Base-by-base conservation (phyloP, 2,797 vertebrate species). In the Miichthys miiuy region DNA sequence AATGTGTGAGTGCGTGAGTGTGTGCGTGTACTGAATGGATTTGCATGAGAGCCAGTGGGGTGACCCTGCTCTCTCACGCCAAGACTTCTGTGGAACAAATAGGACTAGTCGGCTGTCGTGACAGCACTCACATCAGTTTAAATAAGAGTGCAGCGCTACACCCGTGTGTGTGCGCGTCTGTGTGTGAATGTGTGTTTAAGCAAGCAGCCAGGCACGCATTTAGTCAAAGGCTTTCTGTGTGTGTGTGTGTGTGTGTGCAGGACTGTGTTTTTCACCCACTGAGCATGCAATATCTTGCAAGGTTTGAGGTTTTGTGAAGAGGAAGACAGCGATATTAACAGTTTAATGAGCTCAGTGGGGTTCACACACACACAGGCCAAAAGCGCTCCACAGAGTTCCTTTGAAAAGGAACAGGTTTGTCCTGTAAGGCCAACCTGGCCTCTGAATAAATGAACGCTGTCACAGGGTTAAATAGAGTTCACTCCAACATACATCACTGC, bases 61-160 rank as follows among this genome's bases (percentile, higher is more conserved):
- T 91, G 93, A 92, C 87, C 87, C 88, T 90, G 89, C 91, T 90
- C 92, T 95, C 93, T 94, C 95, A 96, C 94, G 94, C 93, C 87
- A 95, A 89, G 85, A 93, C 91, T 93, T 91, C 91, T 91, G 94
- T 92, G 89, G 92, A 93, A 94, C 93, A 94, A 93, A 93, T 92
- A 93, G 93, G 89, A 94, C 88, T 90, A 84, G 90, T 91, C 85
- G 90, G 94, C 94, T 96, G 96, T 96, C 97, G 97, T 97, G 97
- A 97, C 95, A 94, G 86, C 93, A 78, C 89, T 92, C 91, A 94
- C 95, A 93, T 96, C 95, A 94, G 94, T 91, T 93, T 92, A 94
- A 93, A 93, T 93, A 94, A 95, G 94, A 95, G 87, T 88, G 85
- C 88, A 83, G 87, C 88, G 90, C 87, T 90, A 89, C 87, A 87